Conservation (phyloP, 1,140 invertebrate genomes). For the Heliconius congener region DNA sequence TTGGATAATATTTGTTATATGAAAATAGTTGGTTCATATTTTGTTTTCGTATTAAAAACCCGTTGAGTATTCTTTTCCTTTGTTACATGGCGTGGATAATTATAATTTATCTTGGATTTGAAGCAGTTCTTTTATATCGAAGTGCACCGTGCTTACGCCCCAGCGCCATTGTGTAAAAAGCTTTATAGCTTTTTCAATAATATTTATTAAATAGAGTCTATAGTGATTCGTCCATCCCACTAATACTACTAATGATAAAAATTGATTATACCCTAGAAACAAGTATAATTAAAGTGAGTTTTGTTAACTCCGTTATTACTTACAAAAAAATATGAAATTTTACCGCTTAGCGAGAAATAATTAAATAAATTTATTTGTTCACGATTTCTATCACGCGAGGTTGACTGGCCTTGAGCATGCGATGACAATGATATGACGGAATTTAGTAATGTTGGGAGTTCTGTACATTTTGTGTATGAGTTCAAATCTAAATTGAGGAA, state of each 20-base stretch:
- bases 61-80: too few species aligned
- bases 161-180: too few species aligned
- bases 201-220: too few species aligned
- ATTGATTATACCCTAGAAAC: neutral
- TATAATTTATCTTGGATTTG: neutral
- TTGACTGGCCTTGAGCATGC: conserved; percentile 25
- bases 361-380: conserved; percentile 20
- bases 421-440: conserved; percentile 8
- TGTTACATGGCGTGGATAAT: neutral
- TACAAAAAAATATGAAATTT: conserved; percentile 5
- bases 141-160: too few species aligned
- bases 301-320: neutral
- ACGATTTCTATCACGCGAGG: conserved; percentile 24
- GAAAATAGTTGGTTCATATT: neutral
- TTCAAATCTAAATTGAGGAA: neutral
- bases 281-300: neutral
- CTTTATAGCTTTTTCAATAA: too few species aligned
- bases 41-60: too few species aligned
- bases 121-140: neutral
- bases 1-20: neutral
- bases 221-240: too few species aligned
- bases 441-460: neutral
- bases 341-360: conserved; percentile 8
- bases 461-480: neutral
- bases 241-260: too few species aligned